phyloP scores from a whole-genome alignment of 1,140 invertebrate genomes.

The Brachionus sp. region DNA sequence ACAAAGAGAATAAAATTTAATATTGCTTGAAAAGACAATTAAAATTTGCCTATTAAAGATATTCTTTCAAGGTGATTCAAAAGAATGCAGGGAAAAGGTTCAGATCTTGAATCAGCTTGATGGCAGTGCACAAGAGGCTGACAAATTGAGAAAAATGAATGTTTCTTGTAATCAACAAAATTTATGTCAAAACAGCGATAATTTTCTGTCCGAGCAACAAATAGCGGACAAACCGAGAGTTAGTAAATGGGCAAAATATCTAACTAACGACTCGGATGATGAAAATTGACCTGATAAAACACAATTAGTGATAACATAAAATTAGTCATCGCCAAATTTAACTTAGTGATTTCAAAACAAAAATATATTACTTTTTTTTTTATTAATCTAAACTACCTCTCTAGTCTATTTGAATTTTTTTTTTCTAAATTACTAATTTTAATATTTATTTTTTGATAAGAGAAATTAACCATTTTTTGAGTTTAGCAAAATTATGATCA shows the following conservation, averaged over 20 bases:
- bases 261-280: conserved; percentile 36
- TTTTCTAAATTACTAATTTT: neutral
- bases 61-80: conserved; percentile 3
- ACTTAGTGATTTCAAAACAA: neutral
- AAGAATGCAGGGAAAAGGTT: conserved; percentile 22
- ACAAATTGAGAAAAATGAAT: neutral
- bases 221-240: neutral
- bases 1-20: neutral
- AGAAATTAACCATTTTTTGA: neutral
- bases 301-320: conserved; percentile 18
- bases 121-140: neutral
- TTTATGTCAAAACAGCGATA: neutral
- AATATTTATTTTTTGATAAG: conserved; percentile 36
- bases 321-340: neutral
- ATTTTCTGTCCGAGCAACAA: neutral
- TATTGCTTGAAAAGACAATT: neutral
- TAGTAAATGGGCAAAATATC: conserved; percentile 40
- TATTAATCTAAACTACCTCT: conserved; percentile 11
- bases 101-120: neutral
- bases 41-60: neutral
- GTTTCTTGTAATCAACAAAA: neutral
- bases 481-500: neutral
- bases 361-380: neutral
- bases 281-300: neutral
- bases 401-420: neutral